Evolutionary conservation across 2,888 invertebrate species (phyloP), one percentile per base, ranked within the genome.

Genomic region (Rambutsinella grinnellia): DNA sequence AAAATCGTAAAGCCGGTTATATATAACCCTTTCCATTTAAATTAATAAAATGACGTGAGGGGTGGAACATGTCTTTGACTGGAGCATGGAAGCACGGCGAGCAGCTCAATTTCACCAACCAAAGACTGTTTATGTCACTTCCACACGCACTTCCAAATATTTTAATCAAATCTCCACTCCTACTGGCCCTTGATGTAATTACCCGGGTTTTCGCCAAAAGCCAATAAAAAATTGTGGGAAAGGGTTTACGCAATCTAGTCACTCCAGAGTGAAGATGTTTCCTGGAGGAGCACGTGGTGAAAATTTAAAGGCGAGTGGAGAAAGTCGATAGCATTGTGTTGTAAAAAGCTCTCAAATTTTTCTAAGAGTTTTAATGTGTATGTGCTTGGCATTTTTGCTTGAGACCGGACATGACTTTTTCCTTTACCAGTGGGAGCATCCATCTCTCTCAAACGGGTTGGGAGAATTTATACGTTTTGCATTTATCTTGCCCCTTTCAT

Each of bases 361-460:
- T 15, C n/a, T 74, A 67, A 61, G 62, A 60, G 61, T 67, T n/a
- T 74, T 74, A 72, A 71, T 65, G 71, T 71, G 65, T 65, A 65
- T 65, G 62, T 70, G 62, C 62, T 26, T 65, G 72, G 66, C 74
- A 67, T 74, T 74, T 67, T 72, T 67, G 47, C 36, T 72, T 23
- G 17, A 28, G 67, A 67, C 74, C 74, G 74, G 74, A 74, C 74
- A 74, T 74, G 74, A 74, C 66, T 74, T 74, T 71, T 51, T 57
- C 47, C 63, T 57, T 23, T 57, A 46, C 61, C 67, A 67, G 24
- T 61, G 74, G 67, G 74, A 74, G 56, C 67, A 67, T 74, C 61
- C 67, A 74, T 74, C 66, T 67, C 74, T 54, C 67, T 74, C 67
- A n/a, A n/a, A n/a, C n/a, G n/a, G n/a, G n/a, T n/a, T n/a, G n/a